Evolutionary conservation across 2,888 invertebrate species (phyloP).

Genomic region (Leptinotarsa haldemani): DNA sequence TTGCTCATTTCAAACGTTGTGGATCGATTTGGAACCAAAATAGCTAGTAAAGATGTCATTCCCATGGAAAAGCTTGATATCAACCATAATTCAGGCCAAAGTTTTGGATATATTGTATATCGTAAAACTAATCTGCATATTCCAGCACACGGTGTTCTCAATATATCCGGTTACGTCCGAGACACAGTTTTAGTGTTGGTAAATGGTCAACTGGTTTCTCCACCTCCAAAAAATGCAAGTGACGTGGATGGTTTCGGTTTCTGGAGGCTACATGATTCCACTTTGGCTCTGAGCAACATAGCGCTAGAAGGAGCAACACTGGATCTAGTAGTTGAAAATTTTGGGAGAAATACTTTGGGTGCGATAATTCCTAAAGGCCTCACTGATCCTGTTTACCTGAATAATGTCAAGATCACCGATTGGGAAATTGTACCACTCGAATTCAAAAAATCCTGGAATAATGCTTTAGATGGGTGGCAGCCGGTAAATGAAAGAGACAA

Average conservation of each 20-base stretch:
- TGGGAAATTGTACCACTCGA: constrained; percentile 67
- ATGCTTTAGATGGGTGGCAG: constrained; percentile 60
- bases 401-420: constrained; percentile 62
- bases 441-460: constrained; percentile 66
- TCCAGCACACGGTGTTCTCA: constrained; percentile 54
- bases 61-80: constrained; percentile 62
- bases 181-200: constrained; percentile 69
- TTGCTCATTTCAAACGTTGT: constrained; percentile 20
- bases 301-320: constrained; percentile 56
- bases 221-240: constrained; percentile 49
- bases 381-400: constrained; percentile 64
- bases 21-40: constrained; percentile 38
- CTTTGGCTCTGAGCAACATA: constrained; percentile 53
- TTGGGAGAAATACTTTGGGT: constrained; percentile 79
- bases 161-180: constrained; percentile 63
- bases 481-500: constrained; percentile 71
- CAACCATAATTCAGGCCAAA: constrained; percentile 67
- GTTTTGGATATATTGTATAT: constrained; percentile 71
- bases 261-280: constrained; percentile 61
- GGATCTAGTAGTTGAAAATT: constrained; percentile 76
- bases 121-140: constrained; percentile 60
- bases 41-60: constrained; percentile 51
- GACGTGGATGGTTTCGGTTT: constrained; percentile 65
- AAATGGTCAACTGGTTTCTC: constrained; percentile 63
- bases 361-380: constrained; percentile 65